Evolutionary conservation across 1,140 invertebrate species (phyloP).

Genomic region (Drosophila albomicans): DNA sequence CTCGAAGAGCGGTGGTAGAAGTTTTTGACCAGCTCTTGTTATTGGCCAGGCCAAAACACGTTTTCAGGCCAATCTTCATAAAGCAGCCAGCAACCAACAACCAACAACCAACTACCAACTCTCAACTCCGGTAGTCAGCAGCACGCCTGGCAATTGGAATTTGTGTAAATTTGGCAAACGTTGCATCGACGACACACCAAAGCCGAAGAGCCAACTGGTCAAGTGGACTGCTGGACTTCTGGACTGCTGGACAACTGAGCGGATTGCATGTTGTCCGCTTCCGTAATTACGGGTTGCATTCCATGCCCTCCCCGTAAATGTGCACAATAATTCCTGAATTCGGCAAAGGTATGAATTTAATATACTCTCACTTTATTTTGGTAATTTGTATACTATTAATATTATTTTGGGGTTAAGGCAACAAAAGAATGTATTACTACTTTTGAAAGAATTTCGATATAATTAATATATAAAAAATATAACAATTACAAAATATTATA

Average conservation of each 20-base stretch:
- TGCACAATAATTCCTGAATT: conserved; percentile 1
- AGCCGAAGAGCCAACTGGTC: conserved; percentile 19
- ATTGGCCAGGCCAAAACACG: conserved; percentile 31
- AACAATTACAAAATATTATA: too few relatives aligned
- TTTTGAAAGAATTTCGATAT: too few relatives aligned
- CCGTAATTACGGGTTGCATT: conserved; percentile 68
- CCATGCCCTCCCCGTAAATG: conserved; percentile 15
- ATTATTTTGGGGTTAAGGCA: too few relatives aligned
- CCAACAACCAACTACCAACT: neutral
- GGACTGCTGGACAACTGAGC: conserved; percentile 11
- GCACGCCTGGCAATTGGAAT: conserved; percentile 50
- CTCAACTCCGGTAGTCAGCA: conserved; percentile 43
- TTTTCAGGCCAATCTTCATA: conserved; percentile 66
- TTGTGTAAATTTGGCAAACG: conserved; percentile 80
- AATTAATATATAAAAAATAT: too few relatives aligned
- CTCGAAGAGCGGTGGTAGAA: conserved; percentile 27
- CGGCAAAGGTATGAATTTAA: neutral
- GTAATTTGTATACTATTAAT: neutral
- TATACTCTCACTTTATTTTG: neutral
- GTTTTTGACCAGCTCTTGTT: conserved; percentile 38
- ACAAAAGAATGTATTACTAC: too few relatives aligned
- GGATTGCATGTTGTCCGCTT: conserved; percentile 35
- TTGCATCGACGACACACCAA: conserved; percentile 38
- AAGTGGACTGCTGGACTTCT: conserved; percentile 6
- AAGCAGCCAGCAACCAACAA: conserved; percentile 22